Evolutionary conservation across 2,113 vertebrate genomes (phyloP).

Genomic region (Tricholaema leucomelas): DNA sequence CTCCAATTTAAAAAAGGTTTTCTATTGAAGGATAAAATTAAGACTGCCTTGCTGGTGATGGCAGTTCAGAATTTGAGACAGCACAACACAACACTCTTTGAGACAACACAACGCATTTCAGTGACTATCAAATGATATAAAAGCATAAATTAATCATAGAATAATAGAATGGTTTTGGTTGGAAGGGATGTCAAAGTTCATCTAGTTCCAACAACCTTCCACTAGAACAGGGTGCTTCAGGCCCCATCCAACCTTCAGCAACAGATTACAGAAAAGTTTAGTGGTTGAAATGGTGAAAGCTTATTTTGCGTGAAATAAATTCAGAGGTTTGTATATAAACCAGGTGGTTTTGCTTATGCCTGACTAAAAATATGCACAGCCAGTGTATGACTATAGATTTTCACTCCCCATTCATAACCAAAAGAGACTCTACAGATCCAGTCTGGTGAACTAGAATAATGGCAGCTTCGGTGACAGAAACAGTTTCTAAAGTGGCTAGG

Average conservation of each 20-base stretch:
- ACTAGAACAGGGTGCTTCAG: too few species aligned
- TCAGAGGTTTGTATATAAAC: not conserved
- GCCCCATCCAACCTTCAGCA: too few species aligned
- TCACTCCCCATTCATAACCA: not conserved
- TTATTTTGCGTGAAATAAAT: constrained; percentile 40
- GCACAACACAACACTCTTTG: too few species aligned
- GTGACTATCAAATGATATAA: constrained; percentile 17
- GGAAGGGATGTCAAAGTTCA: too few species aligned
- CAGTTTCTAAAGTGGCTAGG: not conserved
- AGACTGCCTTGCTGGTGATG: not conserved
- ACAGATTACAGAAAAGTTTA: not conserved
- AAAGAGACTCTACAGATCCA: not conserved
- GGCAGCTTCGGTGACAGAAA: not conserved
- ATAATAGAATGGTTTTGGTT: too few species aligned
- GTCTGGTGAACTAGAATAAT: not conserved
- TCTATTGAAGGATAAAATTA: constrained; percentile 52
- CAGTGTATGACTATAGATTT: constrained; percentile 10
- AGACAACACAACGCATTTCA: constrained; percentile 5
- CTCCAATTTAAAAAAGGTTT: too few species aligned
- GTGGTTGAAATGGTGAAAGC: constrained; percentile 4
- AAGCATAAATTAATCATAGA: constrained; percentile 48
- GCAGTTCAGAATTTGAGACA: constrained; percentile 31
- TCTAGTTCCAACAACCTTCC: too few species aligned
- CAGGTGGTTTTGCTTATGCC: not conserved
- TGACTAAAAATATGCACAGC: constrained; percentile 2